Conservation (phyloP, 2,888 invertebrate genomes). For the Agrotis puta region DNA sequence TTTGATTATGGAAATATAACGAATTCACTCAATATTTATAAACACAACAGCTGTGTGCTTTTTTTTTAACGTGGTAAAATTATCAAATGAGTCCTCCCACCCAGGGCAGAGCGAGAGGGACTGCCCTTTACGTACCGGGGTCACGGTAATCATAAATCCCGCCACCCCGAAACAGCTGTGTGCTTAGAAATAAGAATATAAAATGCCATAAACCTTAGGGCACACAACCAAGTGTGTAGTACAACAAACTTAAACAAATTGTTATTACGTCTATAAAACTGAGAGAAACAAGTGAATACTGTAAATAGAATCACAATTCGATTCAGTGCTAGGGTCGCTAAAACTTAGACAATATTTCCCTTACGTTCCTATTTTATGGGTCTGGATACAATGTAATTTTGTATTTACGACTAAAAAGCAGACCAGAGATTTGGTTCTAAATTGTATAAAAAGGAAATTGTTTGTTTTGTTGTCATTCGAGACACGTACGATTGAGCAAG, state of each 20-base stretch:
- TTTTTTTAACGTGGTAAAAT: too few relatives aligned
- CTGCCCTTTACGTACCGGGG: too few relatives aligned
- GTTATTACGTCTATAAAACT: constrained; percentile 51
- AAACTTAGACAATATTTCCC: constrained; percentile 55
- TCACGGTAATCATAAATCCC: too few relatives aligned
- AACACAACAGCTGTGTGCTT: constrained; percentile 29
- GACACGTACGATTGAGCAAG: constrained; percentile 52
- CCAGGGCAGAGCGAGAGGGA: too few relatives aligned
- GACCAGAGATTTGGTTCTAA: constrained; percentile 62
- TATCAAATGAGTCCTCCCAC: too few relatives aligned
- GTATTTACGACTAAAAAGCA: constrained; percentile 61
- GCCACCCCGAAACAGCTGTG: constrained; percentile 41
- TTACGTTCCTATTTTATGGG: constrained; percentile 45
- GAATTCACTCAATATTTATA: constrained; percentile 21
- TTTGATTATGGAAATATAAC: constrained; percentile 29
- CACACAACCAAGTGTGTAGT: constrained; percentile 25
- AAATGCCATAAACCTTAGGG: constrained; percentile 22
- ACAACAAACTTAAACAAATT: constrained; percentile 49
- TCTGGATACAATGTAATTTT: constrained; percentile 53
- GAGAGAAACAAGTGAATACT: constrained; percentile 47
- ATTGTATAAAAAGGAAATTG: constrained; percentile 59
- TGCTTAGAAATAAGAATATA: constrained; percentile 18
- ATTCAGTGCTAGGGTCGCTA: constrained; percentile 36
- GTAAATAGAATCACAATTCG: constrained; percentile 53
- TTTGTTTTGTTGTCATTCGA: constrained; percentile 43